A percentile compares a stretch with the other conserved stretches of the same genome.
phyloP scores from a whole-genome alignment of 2,113 vertebrate genomes.

The Strix uralensis region DNA sequence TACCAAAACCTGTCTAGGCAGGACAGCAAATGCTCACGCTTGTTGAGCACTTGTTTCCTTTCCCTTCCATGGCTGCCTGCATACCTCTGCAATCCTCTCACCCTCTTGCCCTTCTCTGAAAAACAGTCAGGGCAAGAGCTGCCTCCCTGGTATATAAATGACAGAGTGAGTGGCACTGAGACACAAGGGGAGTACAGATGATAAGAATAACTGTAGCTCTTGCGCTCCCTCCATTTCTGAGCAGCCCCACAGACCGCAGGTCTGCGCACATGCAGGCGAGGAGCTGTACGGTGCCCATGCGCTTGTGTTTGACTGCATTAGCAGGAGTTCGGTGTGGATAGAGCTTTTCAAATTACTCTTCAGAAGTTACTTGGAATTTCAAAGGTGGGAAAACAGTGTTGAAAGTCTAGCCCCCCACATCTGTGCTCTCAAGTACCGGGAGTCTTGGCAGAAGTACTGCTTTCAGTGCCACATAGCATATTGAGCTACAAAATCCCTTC shows the following conservation, averaged over 20 bases:
- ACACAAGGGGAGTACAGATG: too few species aligned
- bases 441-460: background rate
- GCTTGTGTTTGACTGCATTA: accelerated
- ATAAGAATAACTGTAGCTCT: background rate
- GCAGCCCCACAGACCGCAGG: background rate
- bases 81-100: background rate
- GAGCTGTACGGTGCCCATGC: background rate
- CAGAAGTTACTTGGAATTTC: background rate
- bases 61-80: background rate
- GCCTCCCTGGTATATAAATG: background rate
- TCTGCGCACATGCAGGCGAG: background rate
- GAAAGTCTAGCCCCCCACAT: background rate
- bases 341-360: background rate
- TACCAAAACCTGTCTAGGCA: background rate
- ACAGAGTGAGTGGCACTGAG: background rate
- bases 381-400: background rate
- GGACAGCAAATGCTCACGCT: accelerated
- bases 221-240: background rate
- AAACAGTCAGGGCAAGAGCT: background rate
- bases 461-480: background rate
- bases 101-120: background rate
- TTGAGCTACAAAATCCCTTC: background rate
- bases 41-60: background rate
- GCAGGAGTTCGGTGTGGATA: too few species aligned
- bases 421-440: background rate